A percentile compares a stretch with the other conserved stretches of the same genome.
phyloP scores from a whole-genome alignment of 2,888 invertebrate genomes.

The Cephus pulcher region DNA sequence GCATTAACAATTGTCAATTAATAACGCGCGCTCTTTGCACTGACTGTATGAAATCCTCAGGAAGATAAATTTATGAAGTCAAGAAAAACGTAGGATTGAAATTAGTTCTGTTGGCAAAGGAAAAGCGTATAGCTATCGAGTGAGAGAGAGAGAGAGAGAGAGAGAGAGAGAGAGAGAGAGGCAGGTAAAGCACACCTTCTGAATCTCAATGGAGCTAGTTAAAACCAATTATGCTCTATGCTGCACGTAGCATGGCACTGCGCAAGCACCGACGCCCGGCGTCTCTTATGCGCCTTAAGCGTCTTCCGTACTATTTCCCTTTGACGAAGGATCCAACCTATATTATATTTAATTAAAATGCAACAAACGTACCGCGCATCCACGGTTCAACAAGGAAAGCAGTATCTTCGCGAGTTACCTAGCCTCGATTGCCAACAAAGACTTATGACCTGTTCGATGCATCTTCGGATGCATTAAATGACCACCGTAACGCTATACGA shows the following conservation, averaged over 20 bases:
- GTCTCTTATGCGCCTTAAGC: background rate
- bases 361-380: background rate
- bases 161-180: background rate
- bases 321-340: background rate
- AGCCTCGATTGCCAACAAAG: background rate
- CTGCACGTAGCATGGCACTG: background rate
- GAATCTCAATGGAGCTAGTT: conserved; percentile 21
- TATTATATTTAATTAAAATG: background rate
- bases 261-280: background rate
- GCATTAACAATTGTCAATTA: conserved; percentile 1
- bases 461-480: background rate
- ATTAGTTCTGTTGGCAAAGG: background rate
- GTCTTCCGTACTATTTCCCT: background rate
- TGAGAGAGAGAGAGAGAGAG: background rate
- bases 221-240: conserved; percentile 16
- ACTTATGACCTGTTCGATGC: background rate
- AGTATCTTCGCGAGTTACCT: background rate
- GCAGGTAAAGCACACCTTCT: conserved; percentile 1
- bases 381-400: background rate
- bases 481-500: background rate
- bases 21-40: background rate
- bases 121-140: background rate
- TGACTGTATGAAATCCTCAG: background rate
- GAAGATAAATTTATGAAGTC: background rate
- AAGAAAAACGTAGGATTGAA: background rate